Base-by-base conservation (phyloP, 2,113 vertebrate species). In the Sturnira hondurensis region DNA sequence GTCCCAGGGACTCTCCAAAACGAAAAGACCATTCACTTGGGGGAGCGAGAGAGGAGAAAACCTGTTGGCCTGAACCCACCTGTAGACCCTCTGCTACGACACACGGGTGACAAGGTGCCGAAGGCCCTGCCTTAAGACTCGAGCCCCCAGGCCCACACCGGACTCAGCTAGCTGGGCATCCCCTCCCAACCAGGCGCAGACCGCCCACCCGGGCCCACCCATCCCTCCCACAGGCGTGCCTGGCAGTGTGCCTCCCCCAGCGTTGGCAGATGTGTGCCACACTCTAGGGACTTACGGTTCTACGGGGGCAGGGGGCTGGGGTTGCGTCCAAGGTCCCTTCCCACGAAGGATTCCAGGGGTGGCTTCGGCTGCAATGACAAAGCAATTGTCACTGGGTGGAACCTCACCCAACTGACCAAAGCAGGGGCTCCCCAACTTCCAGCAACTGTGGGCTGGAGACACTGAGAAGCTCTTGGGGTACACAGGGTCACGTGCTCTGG, bases 261-360 rank as follows among this genome's bases (percentile, higher is more conserved):
- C 28, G 1, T 41, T 4, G n/a, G 61, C 47, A 10, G 20, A 24
- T 43, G 68, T 20, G 45, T 12, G 45, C 20, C 52, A 17, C 8
- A 3, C 22, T 45, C 76, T 28, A 5, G 31, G 8, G 3, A 97
- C 97, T 97, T 97, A 97, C 97, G 63, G 33, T 89, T 89, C 80
- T 10, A 7, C 52, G 52, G 91, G 56, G 43, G 82, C n/a, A 56
- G 41, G 73, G 65, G 31, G 33, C 81, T 4, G 47, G 28, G 50
- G 67, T 54, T 26, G 1, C 9, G 16, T 90, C 85, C 3, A 0
- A 41, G 26, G 89, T 95, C 82, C 56, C 4, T 17, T 96, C 92
- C 85, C 68, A 36, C 2, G 9, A 7, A 41, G 71, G 28, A 12
- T 50, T 83, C 91, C 43, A 0, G 68, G 4, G 93, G 28, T 0